phyloP scores from a whole-genome alignment of 2,113 vertebrate species.

The Oxygymnocypris stewartii region DNA sequence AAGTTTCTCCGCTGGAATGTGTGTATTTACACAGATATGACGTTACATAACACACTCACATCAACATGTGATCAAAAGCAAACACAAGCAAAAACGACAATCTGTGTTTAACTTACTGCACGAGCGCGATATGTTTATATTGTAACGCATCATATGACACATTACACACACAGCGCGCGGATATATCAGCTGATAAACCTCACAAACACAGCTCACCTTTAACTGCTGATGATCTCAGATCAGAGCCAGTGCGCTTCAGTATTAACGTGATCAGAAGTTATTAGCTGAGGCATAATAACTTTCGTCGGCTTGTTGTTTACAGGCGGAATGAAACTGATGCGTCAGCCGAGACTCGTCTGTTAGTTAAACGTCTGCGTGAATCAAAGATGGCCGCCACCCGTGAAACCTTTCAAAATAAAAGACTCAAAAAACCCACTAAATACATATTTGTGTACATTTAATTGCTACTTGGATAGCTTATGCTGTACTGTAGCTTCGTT shows the following conservation, averaged over 20 bases:
- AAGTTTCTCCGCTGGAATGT: neutral
- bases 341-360: conserved; percentile 6
- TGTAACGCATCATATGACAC: neutral
- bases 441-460: neutral
- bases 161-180: neutral
- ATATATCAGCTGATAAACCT: conserved; percentile 5
- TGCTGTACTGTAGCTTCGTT: neutral
- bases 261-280: neutral
- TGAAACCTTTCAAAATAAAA: conserved; percentile 24
- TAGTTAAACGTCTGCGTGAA: conserved; percentile 26
- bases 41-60: conserved; percentile 17
- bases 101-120: neutral
- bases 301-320: conserved; percentile 24
- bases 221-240: conserved; percentile 19
- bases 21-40: neutral
- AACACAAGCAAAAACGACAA: neutral
- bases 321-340: conserved; percentile 41
- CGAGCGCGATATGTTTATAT: neutral
- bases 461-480: neutral
- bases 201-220: conserved; percentile 33
- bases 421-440: neutral
- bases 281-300: conserved; percentile 31
- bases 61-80: neutral
- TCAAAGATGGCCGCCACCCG: neutral
- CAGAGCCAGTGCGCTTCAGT: conserved; percentile 17